Base-by-base conservation (phyloP, 2,888 invertebrate species). In the Rhingia rostrata region DNA sequence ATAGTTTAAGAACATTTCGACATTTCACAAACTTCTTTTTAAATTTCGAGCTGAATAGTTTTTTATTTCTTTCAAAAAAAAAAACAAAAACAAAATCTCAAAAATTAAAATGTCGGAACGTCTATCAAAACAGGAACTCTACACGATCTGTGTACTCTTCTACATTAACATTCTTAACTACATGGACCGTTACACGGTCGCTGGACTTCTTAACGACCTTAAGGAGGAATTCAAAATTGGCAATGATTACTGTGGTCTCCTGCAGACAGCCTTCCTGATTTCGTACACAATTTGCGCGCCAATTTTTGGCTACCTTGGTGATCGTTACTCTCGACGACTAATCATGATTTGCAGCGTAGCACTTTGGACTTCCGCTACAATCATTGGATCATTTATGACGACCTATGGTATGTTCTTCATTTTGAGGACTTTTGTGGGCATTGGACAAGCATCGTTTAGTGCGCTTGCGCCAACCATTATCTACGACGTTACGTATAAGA, bases 381-480 rank as follows among this genome's bases (percentile, higher is more conserved):
- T 75, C 0, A 1, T n/a, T 10, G 80, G 80, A 2, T 84, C 84
- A 6, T 84, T 75, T 49, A 41, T 63, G 6, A 33, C 3, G 0
- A 60, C 58, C 6, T 84, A 74, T 30, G 6, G 58, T 0, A 47
- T 9, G 69, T 80, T 84, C 12, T 74, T 84, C 6, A 7, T 54
- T 0, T 5, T 22, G 6, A 51, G 84, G 43, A 9, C n/a, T 0
- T 43, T 74, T 41, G 73, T 80, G 5, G 84, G 80, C 41, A 49
- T 75, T 1, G 84, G 84, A 51, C 47, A 74, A 9, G 47, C 80
- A 5, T 69, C 64, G 6, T 84, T 80, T 32, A 60, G 58, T 9
- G 2, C 84, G 0, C 39, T 84, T 7, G 84, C 74, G n/a, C 84
- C 84, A 1, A 84, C 84, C 0, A 14, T 80, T 0, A 70, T 84